Evolutionary conservation across 1,140 invertebrate species (phyloP), one percentile per base, ranked within the genome.

Genomic region (Ganaspis sp.): DNA sequence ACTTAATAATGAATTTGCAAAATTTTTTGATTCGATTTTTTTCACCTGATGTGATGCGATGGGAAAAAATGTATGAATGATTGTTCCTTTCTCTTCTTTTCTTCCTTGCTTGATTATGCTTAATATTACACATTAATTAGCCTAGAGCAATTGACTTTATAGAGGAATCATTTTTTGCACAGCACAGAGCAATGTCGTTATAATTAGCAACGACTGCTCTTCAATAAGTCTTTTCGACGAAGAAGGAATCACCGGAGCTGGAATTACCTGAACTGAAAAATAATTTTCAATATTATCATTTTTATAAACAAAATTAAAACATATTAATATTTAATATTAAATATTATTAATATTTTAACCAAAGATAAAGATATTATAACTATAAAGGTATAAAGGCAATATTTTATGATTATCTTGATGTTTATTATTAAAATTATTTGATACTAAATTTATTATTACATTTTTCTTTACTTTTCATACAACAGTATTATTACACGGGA

Each of bases 101-200:
- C 76, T 81, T 84, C 78, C 83, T 80, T 84, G 79, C 77, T 86
- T 77, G 81, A 81, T 84, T 74, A 75, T 75, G 82, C 75, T 79
- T 26, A 82, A 80, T 84, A 74, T 75, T 83, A 83, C 80, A 78
- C 81, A 78, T 84, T 82, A 84, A 86, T 88, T 89, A 90, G 83
- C 83, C 87, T 89, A 89, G 83, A 88, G 78, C 86, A 90, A 89
- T 90, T 89, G 88, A 90, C 88, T 85, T 89, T 85, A 89, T 88
- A 85, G 87, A 90, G 87, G 88, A 88, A 88, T 87, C 73, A 88
- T 83, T 84, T 84, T 84, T 83, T 85, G 87, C 85, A 85, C 81
- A 71, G 79, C 84, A 78, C 84, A 86, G 64, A 88, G 69, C 86
- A 87, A 70, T 75, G 81, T 86, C 79, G 84, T 71, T 75, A 88